A percentile compares a stretch with the other conserved stretches of the same genome.
These are phyloP conservation scores for Eurystomus glaucurus DNA, from an alignment of 2,797 vertebrate species.

Conservation along the genomic window DNA sequence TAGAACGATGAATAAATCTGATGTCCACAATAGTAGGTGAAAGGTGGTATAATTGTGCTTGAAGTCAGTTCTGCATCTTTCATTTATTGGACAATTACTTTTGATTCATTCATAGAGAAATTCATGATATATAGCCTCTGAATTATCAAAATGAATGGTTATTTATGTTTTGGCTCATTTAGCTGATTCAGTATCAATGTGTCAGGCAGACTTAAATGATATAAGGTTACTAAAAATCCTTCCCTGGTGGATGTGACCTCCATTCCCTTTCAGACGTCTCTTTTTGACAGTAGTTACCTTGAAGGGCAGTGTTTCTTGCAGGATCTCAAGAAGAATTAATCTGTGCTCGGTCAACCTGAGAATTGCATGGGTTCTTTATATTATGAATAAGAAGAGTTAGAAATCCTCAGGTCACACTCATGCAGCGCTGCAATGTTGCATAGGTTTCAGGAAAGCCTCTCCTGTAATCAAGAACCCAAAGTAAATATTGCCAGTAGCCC, in stretches of 20 bases:
- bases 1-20: not conserved
- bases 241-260: not conserved
- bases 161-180: not conserved
- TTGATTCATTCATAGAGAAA: not conserved
- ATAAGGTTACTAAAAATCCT: not conserved
- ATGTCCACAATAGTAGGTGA: not conserved
- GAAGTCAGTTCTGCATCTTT: not conserved
- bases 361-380: not conserved
- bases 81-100: not conserved
- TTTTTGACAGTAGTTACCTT: not conserved
- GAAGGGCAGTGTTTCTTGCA: not conserved
- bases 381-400: not conserved
- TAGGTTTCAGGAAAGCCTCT: not conserved
- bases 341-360: not conserved
- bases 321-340: not conserved
- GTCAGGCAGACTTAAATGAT: not conserved
- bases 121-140: not conserved
- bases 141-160: not conserved
- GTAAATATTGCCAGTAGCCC: not conserved
- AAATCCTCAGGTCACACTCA: not conserved
- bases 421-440: not conserved
- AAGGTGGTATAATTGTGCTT: not conserved
- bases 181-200: not conserved
- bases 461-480: not conserved
- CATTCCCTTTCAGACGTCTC: not conserved